A percentile compares a stretch with the other conserved stretches of the same genome.
Conservation (phyloP, 2,797 vertebrate species). For the Artibeus lituratus region DNA sequence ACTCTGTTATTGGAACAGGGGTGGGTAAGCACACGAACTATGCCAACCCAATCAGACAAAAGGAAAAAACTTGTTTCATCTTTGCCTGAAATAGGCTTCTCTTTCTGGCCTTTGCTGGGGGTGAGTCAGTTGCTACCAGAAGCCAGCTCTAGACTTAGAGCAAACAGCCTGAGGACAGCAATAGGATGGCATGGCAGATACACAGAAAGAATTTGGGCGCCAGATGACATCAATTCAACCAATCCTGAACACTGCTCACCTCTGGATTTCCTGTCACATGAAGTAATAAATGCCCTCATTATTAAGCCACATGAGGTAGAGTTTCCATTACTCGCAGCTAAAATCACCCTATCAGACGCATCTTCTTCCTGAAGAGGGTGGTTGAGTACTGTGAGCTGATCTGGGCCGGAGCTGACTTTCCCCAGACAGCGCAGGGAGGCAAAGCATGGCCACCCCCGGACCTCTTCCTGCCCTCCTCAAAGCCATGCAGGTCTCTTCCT, state of each 20-base stretch:
- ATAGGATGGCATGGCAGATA: background rate
- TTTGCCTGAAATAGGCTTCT: background rate
- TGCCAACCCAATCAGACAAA: background rate
- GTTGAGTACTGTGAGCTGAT: background rate
- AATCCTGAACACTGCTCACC: background rate
- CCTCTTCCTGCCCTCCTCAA: background rate
- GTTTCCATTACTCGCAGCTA: background rate
- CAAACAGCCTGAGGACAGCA: background rate
- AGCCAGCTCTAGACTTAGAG: background rate
- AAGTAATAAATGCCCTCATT: background rate
- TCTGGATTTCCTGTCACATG: background rate
- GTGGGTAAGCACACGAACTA: background rate
- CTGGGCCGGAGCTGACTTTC: background rate
- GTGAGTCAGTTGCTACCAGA: background rate
- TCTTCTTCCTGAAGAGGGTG: background rate
- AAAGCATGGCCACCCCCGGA: rapidly evolving
- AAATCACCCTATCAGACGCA: background rate
- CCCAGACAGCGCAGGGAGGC: background rate
- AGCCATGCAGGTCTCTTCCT: background rate
- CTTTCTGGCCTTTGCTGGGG: background rate
- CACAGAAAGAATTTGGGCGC: background rate
- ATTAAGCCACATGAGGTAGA: background rate
- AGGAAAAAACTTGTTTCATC: background rate
- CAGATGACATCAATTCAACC: background rate
- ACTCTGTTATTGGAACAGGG: background rate